A percentile compares a stretch with the other conserved stretches of the same genome.
Evolutionary conservation across 2,113 vertebrate species (phyloP).

Genomic region (Elanoides forficatus): DNA sequence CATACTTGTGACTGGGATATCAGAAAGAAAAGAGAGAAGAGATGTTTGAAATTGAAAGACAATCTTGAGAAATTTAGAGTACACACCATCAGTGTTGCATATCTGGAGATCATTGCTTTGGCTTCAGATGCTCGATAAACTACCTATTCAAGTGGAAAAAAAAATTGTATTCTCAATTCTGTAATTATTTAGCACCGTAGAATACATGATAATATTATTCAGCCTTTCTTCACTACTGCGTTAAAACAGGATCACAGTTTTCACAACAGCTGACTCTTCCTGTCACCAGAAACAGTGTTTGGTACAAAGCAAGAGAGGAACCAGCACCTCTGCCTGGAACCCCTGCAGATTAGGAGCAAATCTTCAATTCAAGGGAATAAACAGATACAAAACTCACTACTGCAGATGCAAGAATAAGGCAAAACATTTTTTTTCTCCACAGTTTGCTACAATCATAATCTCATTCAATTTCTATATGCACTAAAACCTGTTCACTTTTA

Average conservation of each 20-base stretch:
- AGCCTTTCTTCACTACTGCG: background rate
- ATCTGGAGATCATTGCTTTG: background rate
- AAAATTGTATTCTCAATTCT: background rate
- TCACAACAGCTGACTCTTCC: background rate
- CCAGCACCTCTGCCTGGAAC: background rate
- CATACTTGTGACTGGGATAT: background rate
- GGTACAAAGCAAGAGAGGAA: background rate
- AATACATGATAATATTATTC: constrained; percentile 3
- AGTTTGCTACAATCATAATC: background rate
- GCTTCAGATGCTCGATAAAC: background rate
- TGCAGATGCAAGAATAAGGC: background rate
- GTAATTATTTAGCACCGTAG: background rate
- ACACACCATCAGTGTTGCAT: background rate
- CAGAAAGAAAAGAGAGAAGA: background rate
- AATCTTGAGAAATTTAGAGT: background rate
- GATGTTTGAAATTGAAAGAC: background rate
- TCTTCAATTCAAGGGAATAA: background rate
- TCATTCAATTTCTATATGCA: background rate
- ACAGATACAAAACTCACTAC: background rate
- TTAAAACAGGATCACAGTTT: constrained; percentile 20
- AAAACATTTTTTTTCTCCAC: background rate
- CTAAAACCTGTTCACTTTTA: background rate
- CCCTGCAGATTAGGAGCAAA: background rate
- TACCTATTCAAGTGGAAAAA: background rate
- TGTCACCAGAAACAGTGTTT: background rate